Evolutionary conservation across 2,888 invertebrate genomes (phyloP).

Genomic region (Campoplex capitator): DNA sequence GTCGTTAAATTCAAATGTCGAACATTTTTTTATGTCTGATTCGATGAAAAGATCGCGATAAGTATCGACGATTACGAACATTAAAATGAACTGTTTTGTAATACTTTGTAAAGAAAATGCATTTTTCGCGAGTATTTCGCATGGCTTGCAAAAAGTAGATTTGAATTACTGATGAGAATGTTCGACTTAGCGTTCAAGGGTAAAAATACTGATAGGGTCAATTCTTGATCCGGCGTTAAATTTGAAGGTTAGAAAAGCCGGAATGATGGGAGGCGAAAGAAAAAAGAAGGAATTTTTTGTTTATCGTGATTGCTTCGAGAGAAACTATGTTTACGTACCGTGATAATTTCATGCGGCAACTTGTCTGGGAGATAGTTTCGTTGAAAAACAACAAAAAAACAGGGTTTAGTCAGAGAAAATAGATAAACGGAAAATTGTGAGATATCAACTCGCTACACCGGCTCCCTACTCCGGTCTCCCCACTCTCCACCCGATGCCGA

Average conservation of each 20-base stretch:
- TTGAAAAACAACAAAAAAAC: conserved; percentile 25
- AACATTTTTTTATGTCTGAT: not conserved
- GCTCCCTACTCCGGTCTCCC: conserved; percentile 33
- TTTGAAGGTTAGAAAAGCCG: conserved; percentile 33
- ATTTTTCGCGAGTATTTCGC: not conserved
- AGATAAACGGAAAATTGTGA: conserved; percentile 11
- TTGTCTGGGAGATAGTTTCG: conserved; percentile 21
- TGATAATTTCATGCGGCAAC: conserved; percentile 62
- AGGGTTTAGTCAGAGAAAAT: not conserved
- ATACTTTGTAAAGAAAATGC: not conserved
- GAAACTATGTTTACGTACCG: conserved; percentile 55
- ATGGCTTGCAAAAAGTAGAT: not conserved
- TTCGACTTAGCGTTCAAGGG: not conserved
- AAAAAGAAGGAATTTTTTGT: conserved; percentile 17
- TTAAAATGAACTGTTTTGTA: not conserved
- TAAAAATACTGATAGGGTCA: not conserved
- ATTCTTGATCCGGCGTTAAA: conserved; percentile 23
- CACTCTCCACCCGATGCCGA: conserved; percentile 18
- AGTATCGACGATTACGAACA: not conserved
- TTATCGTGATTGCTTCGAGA: not conserved
- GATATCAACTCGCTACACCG: conserved; percentile 41
- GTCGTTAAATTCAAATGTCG: not conserved
- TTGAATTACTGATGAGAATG: not conserved
- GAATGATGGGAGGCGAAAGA: conserved; percentile 6
- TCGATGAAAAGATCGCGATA: not conserved